Evolutionary conservation across 2,113 vertebrate species (phyloP).

Genomic region (Calyptommatus sinebrachiatus): DNA sequence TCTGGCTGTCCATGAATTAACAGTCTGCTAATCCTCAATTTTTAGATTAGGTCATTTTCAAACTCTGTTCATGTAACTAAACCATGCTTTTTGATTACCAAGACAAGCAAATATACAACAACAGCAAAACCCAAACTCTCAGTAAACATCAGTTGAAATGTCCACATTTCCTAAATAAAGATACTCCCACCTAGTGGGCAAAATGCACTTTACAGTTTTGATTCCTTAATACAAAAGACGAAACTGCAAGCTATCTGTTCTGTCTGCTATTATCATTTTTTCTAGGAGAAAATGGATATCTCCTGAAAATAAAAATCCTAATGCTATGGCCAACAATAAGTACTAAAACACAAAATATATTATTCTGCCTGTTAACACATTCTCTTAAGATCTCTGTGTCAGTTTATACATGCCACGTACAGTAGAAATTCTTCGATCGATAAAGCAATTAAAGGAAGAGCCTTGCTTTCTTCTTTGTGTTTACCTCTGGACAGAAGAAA

Average conservation of each 20-base stretch:
- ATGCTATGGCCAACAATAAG: no score
- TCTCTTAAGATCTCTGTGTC: neutral
- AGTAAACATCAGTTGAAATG: neutral
- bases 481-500: no score
- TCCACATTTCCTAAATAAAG: neutral
- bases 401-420: no score
- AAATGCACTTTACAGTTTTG: neutral
- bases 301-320: neutral
- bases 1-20: neutral
- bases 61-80: neutral
- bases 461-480: no score
- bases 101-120: no score
- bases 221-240: no score
- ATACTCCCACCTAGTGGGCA: conserved; percentile 46
- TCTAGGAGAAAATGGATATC: neutral
- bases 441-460: no score
- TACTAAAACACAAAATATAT: no score
- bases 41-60: neutral
- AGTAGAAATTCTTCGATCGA: no score
- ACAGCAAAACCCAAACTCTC: no score
- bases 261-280: neutral
- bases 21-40: neutral
- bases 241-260: neutral
- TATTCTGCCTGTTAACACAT: neutral
- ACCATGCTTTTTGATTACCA: neutral